Base-by-base conservation (phyloP, 2,797 vertebrate genomes). In the Antrozous pallidus region DNA sequence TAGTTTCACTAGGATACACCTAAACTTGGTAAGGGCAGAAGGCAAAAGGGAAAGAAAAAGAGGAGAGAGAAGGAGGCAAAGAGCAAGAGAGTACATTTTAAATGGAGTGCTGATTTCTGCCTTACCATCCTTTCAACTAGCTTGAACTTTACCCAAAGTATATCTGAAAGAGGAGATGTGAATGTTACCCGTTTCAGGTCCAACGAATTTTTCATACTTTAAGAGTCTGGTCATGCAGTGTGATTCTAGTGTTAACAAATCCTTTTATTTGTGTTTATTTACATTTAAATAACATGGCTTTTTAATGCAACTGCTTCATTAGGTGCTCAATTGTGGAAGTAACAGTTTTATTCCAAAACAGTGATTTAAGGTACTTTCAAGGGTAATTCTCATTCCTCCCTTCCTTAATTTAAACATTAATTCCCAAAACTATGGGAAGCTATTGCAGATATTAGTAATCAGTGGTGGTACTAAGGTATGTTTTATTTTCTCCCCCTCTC, bases 261-360 rank as follows among this genome's bases (percentile, higher is more conserved):
- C 10, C 47, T 78, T 80, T 85, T 84, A 28, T 71, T 87, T 91
- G 47, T 95, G 24, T 84, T 96, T 88, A 33, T 88, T 85, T 65
- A 69, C 6, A 54, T 65, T 63, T 91, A 93, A 90, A 73, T 61
- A 92, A 31, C 2, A 49, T 84, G 47, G 4, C 20, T 86, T 75
- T 77, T 31, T 69, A 75, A 84, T 56, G 80, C 16, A 85, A 45
- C 42, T 49, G 65, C 16, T 69, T 85, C 33, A 38, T 61, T 88
- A 92, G 63, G 74, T 88, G 22, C 61, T 73, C 70, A 75, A 26
- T 28, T 88, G 40, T 87, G 42, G 58, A 80, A 80, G 12, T 13
- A 87, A 42, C 18, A 31, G 45, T 87, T 94, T 85, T 91, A 9
- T 91, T 83, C 61, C 24, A 61, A 80, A 22, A 45, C 33, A 83